Evolutionary conservation across 2,888 invertebrate species (phyloP), one percentile per base, ranked within the genome.

Genomic region (Epsilonema sp.): DNA sequence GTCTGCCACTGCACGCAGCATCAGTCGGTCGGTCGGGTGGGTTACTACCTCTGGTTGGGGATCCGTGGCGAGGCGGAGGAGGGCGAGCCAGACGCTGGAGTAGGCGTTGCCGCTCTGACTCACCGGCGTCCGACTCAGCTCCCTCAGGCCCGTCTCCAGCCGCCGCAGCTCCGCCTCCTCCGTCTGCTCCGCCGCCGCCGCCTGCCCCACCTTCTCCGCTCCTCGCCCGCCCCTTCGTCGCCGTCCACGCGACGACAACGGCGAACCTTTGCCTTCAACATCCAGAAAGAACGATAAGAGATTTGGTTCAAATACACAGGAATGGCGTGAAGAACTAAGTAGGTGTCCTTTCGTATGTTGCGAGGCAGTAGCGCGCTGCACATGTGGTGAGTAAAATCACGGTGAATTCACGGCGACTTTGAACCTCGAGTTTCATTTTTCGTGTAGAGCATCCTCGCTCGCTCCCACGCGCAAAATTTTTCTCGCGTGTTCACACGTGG

Each of bases 31-130:
- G n/a, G n/a, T n/a, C n/a, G n/a, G n/a, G n/a, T n/a, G n/a, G n/a
- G n/a, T n/a, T n/a, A n/a, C 74, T 2, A 92, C 83, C 46, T 78
- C 77, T 2, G 83, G 83, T 66, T 80, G 78, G 1, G 94, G 90
- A 73, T 97, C 94, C 51, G 75, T 74, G 49, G 82, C 77, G 59
- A 90, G 75, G 49, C 75, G 72, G 51, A 76, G 72, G 54, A 94
- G 72, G 21, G 80, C 78, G 55, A 76, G 74, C 90, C 90, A 94
- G 48, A 92, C 74, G 68, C 82, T 82, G 68, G 79, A 78, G 68
- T 87, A 87, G 47, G 89, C 59, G 47, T 60, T 63, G 26, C 31
- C 31, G 16, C 8, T 11, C 31, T 11, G 31, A 31, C 31, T 31
- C 31, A 31, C 16, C 8, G 8, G 8, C 31, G 8, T 31, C 8